Conservation (phyloP, 1,140 invertebrate genomes). For the Drosophila truncata region DNA sequence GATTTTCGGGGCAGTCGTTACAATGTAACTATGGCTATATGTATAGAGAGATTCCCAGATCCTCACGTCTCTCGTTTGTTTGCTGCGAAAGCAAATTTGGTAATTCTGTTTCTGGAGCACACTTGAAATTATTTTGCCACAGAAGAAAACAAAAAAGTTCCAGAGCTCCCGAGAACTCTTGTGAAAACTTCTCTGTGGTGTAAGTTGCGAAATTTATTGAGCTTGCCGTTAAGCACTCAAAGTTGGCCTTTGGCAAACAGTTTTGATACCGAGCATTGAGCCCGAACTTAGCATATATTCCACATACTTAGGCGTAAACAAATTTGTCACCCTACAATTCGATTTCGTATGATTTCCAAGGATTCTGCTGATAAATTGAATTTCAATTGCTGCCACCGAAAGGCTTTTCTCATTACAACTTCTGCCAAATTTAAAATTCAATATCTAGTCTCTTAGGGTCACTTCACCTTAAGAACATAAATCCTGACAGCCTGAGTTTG, state of each 20-base stretch:
- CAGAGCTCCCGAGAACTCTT: conserved; percentile 4
- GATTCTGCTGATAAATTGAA: conserved; percentile 50
- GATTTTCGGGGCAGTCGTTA: conserved; percentile 38
- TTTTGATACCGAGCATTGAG: conserved; percentile 28
- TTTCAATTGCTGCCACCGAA: conserved; percentile 16
- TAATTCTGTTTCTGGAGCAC: conserved; percentile 42
- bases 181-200: conserved; percentile 36
- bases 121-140: conserved; percentile 40
- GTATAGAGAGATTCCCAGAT: conserved; percentile 43
- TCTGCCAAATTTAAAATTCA: conserved; percentile 23
- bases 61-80: conserved; percentile 47
- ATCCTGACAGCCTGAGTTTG: conserved; percentile 50
- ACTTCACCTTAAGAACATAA: conserved; percentile 55
- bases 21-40: conserved; percentile 23
- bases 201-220: conserved; percentile 45
- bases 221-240: conserved; percentile 39
- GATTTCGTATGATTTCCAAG: not conserved
- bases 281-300: conserved; percentile 17
- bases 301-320: conserved; percentile 33
- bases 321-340: conserved; percentile 24
- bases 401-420: conserved; percentile 19
- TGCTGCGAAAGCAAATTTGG: conserved; percentile 49
- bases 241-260: conserved; percentile 33
- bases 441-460: conserved; percentile 41
- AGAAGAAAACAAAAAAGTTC: conserved; percentile 22